Evolutionary conservation across 2,888 invertebrate genomes (phyloP), one percentile per base, ranked within the genome.

Genomic region (Entomobrya proxima): DNA sequence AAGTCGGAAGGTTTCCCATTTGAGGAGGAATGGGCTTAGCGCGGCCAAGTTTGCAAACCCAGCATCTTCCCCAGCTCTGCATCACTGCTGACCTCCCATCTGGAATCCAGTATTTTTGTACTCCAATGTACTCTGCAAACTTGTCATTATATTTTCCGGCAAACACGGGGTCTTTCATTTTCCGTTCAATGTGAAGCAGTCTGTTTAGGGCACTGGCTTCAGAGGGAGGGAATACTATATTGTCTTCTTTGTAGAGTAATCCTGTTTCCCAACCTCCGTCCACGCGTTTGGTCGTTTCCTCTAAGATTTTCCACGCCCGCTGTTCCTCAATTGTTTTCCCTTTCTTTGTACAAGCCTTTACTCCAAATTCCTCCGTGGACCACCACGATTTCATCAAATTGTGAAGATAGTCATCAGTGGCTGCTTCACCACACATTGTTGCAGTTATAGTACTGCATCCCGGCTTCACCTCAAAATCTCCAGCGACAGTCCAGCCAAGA

Each of bases 231-330:
- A n/a, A n/a, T n/a, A n/a, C n/a, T n/a, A n/a, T n/a, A n/a, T 47
- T 58, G 9, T 77, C 72, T 7, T 15, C 13, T 37, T 84, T 85
- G 87, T 87, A 88, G 0, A 86, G 85, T 13, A 88, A 50, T 21
- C 86, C 87, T 4, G 81, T 86, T 58, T 88, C 86, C 52, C 69
- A 89, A 9, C 77, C 3, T 21, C 61, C 67, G 5, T 72, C 86
- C 0, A 74, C 55, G 35, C 44, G 21, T 37, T 44, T 52, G 2
- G 77, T 82, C n/a, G 79, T 61, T 18, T 11, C 13, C 37, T 67
- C 64, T 40, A 67, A 24, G 1, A 67, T 64, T 7, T 64, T 35
- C 7, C 6, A n/a, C 7, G 67, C 67, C 9, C 67, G 18, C 7
- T 15, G 11, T 15, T 64, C 55, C 7, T 55, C 55, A 9, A 55